Evolutionary conservation across 2,888 invertebrate genomes (phyloP), one percentile per base, ranked within the genome.

Genomic region (Cephus rjabovi): DNA sequence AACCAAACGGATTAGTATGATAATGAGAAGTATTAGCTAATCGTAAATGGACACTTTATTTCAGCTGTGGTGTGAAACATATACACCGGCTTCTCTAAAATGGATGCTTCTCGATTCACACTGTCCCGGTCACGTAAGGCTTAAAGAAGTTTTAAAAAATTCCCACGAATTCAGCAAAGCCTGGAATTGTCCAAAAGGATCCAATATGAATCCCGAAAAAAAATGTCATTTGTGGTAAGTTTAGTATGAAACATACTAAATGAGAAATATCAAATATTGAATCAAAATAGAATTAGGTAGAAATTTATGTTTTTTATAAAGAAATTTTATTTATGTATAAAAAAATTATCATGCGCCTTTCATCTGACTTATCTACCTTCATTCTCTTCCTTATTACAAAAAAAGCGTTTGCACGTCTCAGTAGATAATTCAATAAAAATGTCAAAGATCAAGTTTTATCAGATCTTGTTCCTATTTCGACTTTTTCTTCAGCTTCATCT

Each of bases 51-150:
- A 56, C 15, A 23, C 78, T 74, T 84, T 82, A 79, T 86, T 89
- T 56, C 91, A 96, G 96, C 93, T 97, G 15, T 98, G 98, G 98
- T 98, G 98, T 90, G 97, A 97, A 89, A 94, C 95, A 40, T 94
- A 94, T 82, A 95, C 95, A 68, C 92, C 92, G 35, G 94, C 94
- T 40, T 94, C 95, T 0, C 89, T 96, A 12, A 92, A 93, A 73
- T 93, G 93, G 83, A 95, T 96, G 79, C 88, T 96, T 4, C 93
- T 94, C 79, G 96, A 97, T 85, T 94, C 95, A 75, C 97, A 97
- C 87, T 94, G 96, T 80, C 97, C 97, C 0, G 95, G 95, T 35
- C 93, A 93, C 83, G 93, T 96, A 81, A 92, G 97, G 34, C 94
- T 96, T 0, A 92, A 93, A 56, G 96, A 95, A 0, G 94, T 95